A percentile compares a stretch with the other conserved stretches of the same genome.
Evolutionary conservation across 2,113 vertebrate genomes (phyloP).

Genomic region (Urocitellus parryii): DNA sequence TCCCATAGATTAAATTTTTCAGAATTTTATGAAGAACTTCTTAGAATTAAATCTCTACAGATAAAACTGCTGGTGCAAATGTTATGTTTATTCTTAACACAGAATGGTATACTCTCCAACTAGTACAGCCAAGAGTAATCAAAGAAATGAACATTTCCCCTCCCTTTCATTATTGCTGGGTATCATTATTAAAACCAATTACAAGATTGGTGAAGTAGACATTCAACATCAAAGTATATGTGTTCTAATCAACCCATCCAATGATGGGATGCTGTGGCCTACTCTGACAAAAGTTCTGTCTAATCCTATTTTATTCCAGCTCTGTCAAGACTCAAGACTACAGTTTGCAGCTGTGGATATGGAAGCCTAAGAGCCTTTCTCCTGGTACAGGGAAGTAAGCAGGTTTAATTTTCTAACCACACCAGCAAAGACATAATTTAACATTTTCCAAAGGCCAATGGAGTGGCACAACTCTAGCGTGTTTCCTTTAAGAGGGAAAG

Average conservation of each 20-base stretch:
- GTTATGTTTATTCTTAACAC: background rate
- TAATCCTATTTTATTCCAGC: background rate
- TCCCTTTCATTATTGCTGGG: background rate
- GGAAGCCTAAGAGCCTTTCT: background rate
- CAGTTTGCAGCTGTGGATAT: background rate
- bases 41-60: background rate
- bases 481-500: conserved; percentile 13
- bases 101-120: background rate
- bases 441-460: background rate
- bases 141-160: background rate
- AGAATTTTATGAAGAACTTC: background rate
- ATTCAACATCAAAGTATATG: background rate
- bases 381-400: background rate
- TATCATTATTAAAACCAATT: background rate
- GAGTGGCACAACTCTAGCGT: background rate
- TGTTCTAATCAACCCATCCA: fast-evolving
- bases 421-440: background rate
- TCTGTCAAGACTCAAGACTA: background rate
- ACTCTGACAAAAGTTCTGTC: background rate
- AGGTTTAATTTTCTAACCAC: background rate
- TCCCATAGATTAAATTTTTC: background rate
- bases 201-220: background rate
- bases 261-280: no score
- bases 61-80: background rate
- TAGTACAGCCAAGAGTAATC: background rate